Conservation (phyloP, 2,113 vertebrate genomes). For the Nettapus auritus region DNA sequence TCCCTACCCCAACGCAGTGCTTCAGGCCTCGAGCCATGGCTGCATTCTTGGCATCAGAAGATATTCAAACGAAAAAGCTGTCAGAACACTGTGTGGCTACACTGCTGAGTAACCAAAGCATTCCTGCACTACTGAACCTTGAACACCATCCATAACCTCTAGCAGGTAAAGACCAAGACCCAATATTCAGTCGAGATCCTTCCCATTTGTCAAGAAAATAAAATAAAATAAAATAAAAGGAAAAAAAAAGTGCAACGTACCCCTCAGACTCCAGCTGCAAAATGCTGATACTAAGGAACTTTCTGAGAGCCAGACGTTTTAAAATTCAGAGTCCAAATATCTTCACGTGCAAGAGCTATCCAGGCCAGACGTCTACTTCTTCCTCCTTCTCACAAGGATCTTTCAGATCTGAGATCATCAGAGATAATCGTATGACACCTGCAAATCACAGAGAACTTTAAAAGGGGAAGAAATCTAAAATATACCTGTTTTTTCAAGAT, state of each 20-base stretch:
- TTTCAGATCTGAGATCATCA: not conserved
- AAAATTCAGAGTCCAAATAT: not conserved
- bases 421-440: not conserved
- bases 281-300: not conserved
- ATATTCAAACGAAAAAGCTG: not conserved
- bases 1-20: not conserved
- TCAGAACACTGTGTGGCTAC: not conserved
- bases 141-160: not conserved
- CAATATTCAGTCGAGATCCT: not conserved
- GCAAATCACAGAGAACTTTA: not conserved
- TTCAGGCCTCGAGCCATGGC: fast-evolving
- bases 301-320: not conserved
- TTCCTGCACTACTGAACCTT: not conserved
- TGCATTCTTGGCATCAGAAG: not conserved
- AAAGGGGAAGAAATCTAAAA: not conserved
- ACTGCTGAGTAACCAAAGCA: not conserved
- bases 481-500: not conserved
- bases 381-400: not conserved
- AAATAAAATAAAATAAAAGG: too few species aligned
- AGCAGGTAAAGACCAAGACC: not conserved
- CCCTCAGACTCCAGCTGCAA: not conserved
- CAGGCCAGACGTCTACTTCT: not conserved
- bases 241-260: too few species aligned
- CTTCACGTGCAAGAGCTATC: not conserved
- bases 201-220: not conserved